These are phyloP conservation scores for Cassiopea andromeda DNA, from an alignment of 30 jellyfish, hydroid and myxozoan genomes.

Conservation along the genomic window DNA sequence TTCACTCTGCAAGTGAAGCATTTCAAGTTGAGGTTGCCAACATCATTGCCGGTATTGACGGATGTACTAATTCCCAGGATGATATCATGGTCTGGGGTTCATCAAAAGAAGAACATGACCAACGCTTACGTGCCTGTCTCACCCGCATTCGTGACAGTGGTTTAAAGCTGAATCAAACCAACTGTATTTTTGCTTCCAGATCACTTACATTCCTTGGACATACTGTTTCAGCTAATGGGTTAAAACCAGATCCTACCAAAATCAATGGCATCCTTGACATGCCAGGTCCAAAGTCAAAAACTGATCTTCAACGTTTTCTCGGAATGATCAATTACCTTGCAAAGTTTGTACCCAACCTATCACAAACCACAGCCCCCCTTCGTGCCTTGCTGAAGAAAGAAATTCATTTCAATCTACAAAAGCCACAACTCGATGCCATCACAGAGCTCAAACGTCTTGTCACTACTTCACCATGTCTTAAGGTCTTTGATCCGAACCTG, in stretches of 20 bases:
- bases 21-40: slow-evolving; percentile 26
- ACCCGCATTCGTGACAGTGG: background rate
- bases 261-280: slow-evolving; percentile 23
- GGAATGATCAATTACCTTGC: slow-evolving; percentile 43
- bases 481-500: slow-evolving; percentile 54
- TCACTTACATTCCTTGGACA: slow-evolving; percentile 62
- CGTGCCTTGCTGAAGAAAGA: slow-evolving; percentile 10
- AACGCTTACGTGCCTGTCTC: slow-evolving; percentile 1
- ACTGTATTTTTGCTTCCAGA: slow-evolving; percentile 14
- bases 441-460: slow-evolving; percentile 72
- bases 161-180: slow-evolving; percentile 28
- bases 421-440: slow-evolving; percentile 69
- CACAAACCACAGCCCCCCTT: slow-evolving; percentile 23
- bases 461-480: slow-evolving; percentile 67
- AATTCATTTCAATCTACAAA: slow-evolving; percentile 49
- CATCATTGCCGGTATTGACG: slow-evolving; percentile 3
- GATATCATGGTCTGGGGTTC: slow-evolving; percentile 33
- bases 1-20: slow-evolving; percentile 30
- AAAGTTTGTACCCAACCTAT: slow-evolving; percentile 13
- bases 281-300: background rate
- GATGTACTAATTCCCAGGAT: slow-evolving; percentile 10
- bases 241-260: slow-evolving; percentile 60
- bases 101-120: slow-evolving; percentile 23
- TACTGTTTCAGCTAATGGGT: slow-evolving; percentile 37
- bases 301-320: slow-evolving; percentile 16